A percentile compares a stretch with the other conserved stretches of the same genome.
Conservation (phyloP, 2,113 vertebrate species). For the Mellivora capensis region DNA sequence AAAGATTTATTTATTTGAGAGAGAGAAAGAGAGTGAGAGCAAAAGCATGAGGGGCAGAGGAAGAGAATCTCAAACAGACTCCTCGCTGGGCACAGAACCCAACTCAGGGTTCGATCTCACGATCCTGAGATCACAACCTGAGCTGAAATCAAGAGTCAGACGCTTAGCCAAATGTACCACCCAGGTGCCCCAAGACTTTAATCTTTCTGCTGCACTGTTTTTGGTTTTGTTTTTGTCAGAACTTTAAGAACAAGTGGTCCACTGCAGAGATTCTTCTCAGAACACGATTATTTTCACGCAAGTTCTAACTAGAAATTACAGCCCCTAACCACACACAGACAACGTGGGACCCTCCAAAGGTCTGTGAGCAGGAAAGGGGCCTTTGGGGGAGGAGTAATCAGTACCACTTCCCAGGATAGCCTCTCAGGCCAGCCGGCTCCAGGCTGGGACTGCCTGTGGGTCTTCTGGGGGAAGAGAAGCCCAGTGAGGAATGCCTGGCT, state of each 20-base stretch:
- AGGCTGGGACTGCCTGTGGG: too few species aligned
- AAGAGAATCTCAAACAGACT: too few species aligned
- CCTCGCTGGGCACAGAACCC: too few species aligned
- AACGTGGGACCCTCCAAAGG: neutral
- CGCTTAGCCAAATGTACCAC: too few species aligned
- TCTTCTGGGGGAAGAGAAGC: neutral
- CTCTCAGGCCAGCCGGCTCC: neutral
- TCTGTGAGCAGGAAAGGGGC: neutral
- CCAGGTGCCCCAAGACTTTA: too few species aligned
- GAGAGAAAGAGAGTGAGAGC: too few species aligned
- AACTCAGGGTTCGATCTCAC: too few species aligned
- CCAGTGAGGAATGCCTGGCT: neutral
- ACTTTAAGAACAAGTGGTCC: neutral
- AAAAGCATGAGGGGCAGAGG: too few species aligned
- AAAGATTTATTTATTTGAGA: too few species aligned
- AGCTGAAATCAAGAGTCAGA: too few species aligned
- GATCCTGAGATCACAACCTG: too few species aligned
- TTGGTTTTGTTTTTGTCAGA: neutral
- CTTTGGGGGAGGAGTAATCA: neutral
- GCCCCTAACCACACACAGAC: neutral
- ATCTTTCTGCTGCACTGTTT: neutral
- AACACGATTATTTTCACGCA: neutral
- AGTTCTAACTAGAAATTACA: neutral
- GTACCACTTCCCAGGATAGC: accelerated
- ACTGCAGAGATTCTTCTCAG: neutral